Base-by-base conservation (phyloP, 2,888 invertebrate species). In the Torymus aiolomorphi region DNA sequence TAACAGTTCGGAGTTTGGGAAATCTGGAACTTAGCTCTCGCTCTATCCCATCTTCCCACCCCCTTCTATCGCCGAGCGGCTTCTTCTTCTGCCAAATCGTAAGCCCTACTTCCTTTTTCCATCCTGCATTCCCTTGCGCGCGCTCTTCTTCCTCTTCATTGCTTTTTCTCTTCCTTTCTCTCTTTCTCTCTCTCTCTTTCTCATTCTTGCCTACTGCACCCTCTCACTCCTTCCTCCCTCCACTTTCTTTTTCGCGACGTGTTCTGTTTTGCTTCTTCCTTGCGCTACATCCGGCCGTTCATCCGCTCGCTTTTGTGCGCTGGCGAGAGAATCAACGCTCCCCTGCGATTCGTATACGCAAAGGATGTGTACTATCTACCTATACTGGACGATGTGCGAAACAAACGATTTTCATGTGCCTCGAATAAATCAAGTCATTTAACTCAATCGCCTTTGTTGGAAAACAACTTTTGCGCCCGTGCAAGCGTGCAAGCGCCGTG, bases 11-110 rank as follows among this genome's bases (percentile, higher is more conserved):
- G 83, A 79, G 79, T 82, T 83, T 72, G 84, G 84, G 83, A 85
- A 86, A 86, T 86, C 85, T 83, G 84, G 82, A 86, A 86, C 84
- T 86, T 83, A 84, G 84, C 84, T 86, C 77, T 74, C 76, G 78
- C 66, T 24, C 31, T 31, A 31, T 31, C 31, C 31, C 82, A 42
- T 59, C 24, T 49, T 16, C n/a, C 3, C 57, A 13, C 49, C 31
- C 70, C 72, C 31, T 31, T 31, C 31, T 5, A 31, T 31, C 3
- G 31, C 31, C 5, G 31, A 5, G 31, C 31, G 76, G 74, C 76
- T 65, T 82, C 77, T 86, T 84, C 84, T 85, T 84, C 83, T 82
- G 85, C 84, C 86, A 86, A 85, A 85, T 86, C 81, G 82, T 82
- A 82, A 83, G 81, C 84, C 73, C 74, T 31, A 16, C 71, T 66